Base-by-base conservation (phyloP, 2,797 vertebrate species). In the Pteronotus mesoamericanus region DNA sequence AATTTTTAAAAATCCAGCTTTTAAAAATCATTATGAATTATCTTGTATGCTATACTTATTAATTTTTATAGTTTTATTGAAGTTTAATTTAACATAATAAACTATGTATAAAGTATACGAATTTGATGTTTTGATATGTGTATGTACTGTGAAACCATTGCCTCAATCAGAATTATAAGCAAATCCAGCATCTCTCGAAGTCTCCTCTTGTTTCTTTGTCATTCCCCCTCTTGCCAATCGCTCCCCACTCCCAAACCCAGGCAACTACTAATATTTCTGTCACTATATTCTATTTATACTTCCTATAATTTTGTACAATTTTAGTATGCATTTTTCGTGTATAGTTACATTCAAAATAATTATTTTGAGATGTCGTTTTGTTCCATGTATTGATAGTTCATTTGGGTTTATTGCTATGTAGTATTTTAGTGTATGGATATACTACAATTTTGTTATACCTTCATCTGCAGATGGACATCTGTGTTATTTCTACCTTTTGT, bases 311-410 rank as follows among this genome's bases (percentile, higher is more conserved):
- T 78, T 46, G 57, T 51, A 42, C 9, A 46, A 64, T 39, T 84
- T 26, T 66, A 34, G 16, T 46, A 22, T 44, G 16, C 34, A 11
- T 92, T 61, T 64, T 57, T 44, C 74, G 24, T 21, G 9, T 66
- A 55, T 48, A 12, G 9, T 37, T 96, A 86, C 26, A 78, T 18
- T 87, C 29, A 78, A 26, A 1, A 37, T 74, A 51, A 68, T 46
- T 82, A 89, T 71, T 87, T 57, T 66, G 19, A 85, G 26, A 68
- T 3, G 69, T 37, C 16, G n/a, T 66, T 84, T 87, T 51, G 11
- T 71, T 75, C 7, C 18, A 26, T 51, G 0, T 37, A 26, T 68
- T 42, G 66, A 39, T 69, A 44, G 51, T 68, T 48, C 48, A 59
- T 77, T 72, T 84, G 21, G 29, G 46, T 83, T 64, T 57, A 46